Evolutionary conservation across 2,113 vertebrate genomes (phyloP).

Genomic region (Condylura cristata): DNA sequence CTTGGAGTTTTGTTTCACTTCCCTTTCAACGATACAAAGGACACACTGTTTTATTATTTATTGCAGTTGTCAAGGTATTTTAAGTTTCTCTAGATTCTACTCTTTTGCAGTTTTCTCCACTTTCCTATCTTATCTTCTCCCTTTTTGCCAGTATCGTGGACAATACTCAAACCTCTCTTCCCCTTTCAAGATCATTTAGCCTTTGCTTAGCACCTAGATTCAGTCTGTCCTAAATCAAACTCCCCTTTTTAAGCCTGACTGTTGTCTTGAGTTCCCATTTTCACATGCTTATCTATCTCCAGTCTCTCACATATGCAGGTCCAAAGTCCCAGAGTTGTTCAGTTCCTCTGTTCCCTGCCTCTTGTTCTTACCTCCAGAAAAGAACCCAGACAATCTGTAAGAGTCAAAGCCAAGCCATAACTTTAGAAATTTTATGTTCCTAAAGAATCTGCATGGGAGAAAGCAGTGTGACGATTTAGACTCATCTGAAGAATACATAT

Average conservation of each 20-base stretch:
- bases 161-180: neutral
- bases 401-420: neutral
- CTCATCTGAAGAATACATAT: neutral
- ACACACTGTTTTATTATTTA: no score
- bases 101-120: neutral
- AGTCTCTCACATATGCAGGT: neutral
- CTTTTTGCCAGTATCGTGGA: neutral
- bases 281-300: no score
- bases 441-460: neutral
- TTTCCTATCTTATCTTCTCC: neutral
- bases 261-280: neutral
- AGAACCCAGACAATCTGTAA: neutral
- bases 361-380: neutral
- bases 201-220: neutral
- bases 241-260: neutral
- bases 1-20: neutral
- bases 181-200: neutral
- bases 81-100: neutral
- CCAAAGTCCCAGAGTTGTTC: neutral
- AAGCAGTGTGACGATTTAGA: neutral
- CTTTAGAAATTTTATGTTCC: neutral
- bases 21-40: no score
- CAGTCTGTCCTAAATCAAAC: neutral
- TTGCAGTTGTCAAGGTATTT: neutral
- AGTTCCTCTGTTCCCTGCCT: neutral